Evolutionary conservation across 2,888 invertebrate genomes (phyloP), one percentile per base, ranked within the genome.

Genomic region (Mimachlamys varia): DNA sequence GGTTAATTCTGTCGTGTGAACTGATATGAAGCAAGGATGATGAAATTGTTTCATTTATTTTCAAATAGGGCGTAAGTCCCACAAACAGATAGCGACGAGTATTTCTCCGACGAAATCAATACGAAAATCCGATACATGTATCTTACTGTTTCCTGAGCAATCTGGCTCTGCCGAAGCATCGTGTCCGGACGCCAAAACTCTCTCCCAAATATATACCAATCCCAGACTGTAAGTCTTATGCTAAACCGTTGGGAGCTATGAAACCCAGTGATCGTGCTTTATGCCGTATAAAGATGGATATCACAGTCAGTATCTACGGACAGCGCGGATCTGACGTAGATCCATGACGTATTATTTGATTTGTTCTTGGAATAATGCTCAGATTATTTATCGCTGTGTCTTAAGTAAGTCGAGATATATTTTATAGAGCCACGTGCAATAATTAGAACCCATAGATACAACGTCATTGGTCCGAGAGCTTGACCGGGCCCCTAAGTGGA

Each of bases 31-130:
- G 15, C 33, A 76, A 76, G 76, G 76, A 76, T 76, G 76, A 76
- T 76, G 76, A 33, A 76, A 33, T 76, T 76, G 76, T 76, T 76
- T 76, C 76, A 76, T 76, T 76, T 76, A 76, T 76, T 27, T 76
- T 76, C 76, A 76, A 76, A 76, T 76, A 19, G 58, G 76, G 33
- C 33, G 33, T 76, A 76, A 76, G 76, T 76, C 27, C 33, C 33
- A 76, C 76, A 76, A 76, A 76, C 33, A 76, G 33, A 76, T 76
- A 76, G 76, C 76, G 27, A 7, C 33, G 17, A 27, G 76, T 33
- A 33, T 27, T 76, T 33, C 33, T 76, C 33, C 22, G 76, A 33
- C 76, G 76, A 33, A 76, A 76, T 76, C 76, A 17, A 76, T 76
- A 76, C 33, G 10, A 76, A 10, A 33, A 76, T 76, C 33, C 76